Conservation (phyloP, 2,888 invertebrate species). For the Chrysodeixis includens region DNA sequence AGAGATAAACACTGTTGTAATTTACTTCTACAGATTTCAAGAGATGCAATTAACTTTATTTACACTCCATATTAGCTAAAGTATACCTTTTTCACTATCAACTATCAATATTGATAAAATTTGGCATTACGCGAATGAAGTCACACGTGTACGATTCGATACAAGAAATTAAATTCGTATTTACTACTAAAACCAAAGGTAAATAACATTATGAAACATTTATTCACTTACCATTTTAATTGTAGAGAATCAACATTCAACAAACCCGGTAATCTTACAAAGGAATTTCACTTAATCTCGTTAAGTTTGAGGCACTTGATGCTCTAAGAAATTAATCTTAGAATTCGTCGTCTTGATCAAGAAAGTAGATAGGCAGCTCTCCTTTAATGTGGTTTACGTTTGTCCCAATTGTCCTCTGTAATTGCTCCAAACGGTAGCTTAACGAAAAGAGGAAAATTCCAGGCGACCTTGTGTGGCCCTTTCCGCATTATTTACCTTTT, state of each 20-base stretch:
- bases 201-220: background rate
- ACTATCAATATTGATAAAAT: no score
- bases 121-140: no score
- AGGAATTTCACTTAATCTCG: constrained; percentile 25
- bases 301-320: constrained; percentile 23
- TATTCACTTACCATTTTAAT: background rate
- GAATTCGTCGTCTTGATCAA: constrained; percentile 35
- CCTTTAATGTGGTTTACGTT: constrained; percentile 61
- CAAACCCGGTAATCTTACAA: background rate
- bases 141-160: no score
- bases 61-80: no score
- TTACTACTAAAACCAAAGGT: background rate
- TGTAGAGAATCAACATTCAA: background rate
- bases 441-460: constrained; percentile 52
- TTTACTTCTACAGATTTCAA: no score
- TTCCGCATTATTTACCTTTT: constrained; percentile 18
- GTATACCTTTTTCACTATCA: no score
- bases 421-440: constrained; percentile 56
- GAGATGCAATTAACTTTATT: no score
- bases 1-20: no score
- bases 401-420: constrained; percentile 58
- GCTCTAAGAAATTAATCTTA: constrained; percentile 42
- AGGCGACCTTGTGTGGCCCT: constrained; percentile 42
- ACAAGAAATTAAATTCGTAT: background rate
- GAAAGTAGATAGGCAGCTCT: constrained; percentile 22